phyloP scores from a whole-genome alignment of 2,888 invertebrate species.

The Oligia fasciuncula region DNA sequence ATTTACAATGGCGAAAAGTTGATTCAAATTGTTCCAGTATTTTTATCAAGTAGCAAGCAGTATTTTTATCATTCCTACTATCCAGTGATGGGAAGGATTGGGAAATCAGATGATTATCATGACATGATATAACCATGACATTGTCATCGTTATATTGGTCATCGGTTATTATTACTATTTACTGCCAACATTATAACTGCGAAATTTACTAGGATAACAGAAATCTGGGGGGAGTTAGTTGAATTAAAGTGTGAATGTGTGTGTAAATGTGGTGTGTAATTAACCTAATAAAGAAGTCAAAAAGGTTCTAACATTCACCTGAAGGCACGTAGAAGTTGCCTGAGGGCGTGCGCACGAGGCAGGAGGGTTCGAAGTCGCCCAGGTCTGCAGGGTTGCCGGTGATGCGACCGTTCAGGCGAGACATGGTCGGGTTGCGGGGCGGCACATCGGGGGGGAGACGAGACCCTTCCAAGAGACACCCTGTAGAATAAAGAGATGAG shows the following conservation, averaged over 20 bases:
- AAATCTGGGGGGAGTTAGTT: not conserved
- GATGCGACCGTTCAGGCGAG: constrained; percentile 96
- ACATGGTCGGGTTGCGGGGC: constrained; percentile 96
- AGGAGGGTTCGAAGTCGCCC: constrained; percentile 96
- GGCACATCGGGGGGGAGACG: constrained; percentile 97
- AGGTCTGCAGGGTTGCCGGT: constrained; percentile 94
- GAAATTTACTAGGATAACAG: not conserved
- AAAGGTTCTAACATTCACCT: constrained; percentile 85
- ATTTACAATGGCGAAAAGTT: not conserved
- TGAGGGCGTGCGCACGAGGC: constrained; percentile 96
- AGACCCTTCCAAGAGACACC: constrained; percentile 96
- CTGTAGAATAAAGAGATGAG: constrained; percentile 83
- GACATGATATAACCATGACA: no score
- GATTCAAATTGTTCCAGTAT: not conserved
- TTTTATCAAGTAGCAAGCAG: not conserved
- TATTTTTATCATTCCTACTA: not conserved
- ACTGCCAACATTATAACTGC: not conserved
- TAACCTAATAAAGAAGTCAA: constrained; percentile 45
- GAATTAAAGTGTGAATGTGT: not conserved
- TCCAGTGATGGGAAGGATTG: not conserved
- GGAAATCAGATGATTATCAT: not conserved
- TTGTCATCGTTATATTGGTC: not conserved
- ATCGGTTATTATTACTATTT: not conserved
- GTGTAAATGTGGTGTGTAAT: constrained; percentile 25
- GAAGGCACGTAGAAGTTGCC: constrained; percentile 98